Conservation (phyloP, 1,140 invertebrate genomes). For the Caenorhabditis inopinata region DNA sequence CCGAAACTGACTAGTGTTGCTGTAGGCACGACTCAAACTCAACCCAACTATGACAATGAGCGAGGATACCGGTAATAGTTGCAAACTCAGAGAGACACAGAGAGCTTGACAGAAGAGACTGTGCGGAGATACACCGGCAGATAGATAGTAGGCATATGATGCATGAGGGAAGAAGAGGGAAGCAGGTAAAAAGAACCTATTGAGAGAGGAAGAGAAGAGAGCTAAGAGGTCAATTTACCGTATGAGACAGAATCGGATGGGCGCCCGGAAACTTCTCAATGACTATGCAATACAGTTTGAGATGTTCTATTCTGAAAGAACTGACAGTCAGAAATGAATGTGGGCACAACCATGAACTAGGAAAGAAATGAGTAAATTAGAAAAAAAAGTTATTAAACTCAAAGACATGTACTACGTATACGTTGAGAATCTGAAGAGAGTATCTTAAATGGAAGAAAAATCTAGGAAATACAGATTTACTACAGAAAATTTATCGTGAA, state of each 20-base stretch:
- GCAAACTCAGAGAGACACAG: neutral
- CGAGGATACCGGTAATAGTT: neutral
- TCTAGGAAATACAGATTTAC: too few species aligned
- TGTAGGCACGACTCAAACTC: neutral
- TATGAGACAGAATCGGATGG: neutral
- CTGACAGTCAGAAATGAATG: too few species aligned
- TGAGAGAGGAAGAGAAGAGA: neutral
- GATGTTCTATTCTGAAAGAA: neutral
- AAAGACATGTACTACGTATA: too few species aligned
- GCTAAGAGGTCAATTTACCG: neutral
- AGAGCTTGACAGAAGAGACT: neutral
- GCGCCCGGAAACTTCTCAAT: neutral
- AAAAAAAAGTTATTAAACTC: too few species aligned
- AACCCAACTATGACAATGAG: neutral
- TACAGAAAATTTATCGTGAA: too few species aligned
- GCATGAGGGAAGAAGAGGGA: neutral
- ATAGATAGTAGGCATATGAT: neutral
- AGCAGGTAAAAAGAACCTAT: neutral
- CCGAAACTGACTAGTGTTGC: constrained; percentile 23
- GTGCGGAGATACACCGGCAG: neutral
- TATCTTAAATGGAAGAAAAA: too few species aligned
- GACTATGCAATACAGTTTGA: neutral
- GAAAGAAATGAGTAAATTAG: too few species aligned
- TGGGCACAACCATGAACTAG: neutral
- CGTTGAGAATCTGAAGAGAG: too few species aligned